Base-by-base conservation (phyloP, 2,888 invertebrate species). In the Drosophila testacea region DNA sequence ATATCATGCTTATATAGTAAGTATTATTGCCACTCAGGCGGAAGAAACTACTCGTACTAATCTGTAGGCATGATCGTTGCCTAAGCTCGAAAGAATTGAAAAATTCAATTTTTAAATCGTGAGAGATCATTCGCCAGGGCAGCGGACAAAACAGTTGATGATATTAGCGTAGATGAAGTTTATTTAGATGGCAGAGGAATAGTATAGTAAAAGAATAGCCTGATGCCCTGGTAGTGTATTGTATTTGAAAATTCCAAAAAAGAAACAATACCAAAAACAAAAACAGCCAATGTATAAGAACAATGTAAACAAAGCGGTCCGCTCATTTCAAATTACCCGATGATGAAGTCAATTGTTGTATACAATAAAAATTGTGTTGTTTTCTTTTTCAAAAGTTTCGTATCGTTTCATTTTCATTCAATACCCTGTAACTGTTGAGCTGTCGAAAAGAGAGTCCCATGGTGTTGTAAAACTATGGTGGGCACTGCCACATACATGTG, bases 271-370 rank as follows among this genome's bases (percentile, higher is more conserved):
- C 65, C 56, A 64, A 75, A 63, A 69, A 65, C 56, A 64, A 75
- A 63, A 69, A 65, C 56, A 65, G 28, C 70, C 51, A 77, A 71
- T 73, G 73, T 75, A 74, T 77, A 80, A 80, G 78, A 84, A 85
- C 72, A 90, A 87, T 90, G 90, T 90, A 90, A 90, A 90, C 90
- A 90, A 90, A 87, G 69, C 69, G 76, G 46, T 75, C 75, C 77
- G 81, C 80, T 83, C 80, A 83, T 90, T 89, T 83, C 80, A 90
- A 89, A 85, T 89, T 90, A 83, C 82, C 80, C 86, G 81, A 85
- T 86, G 84, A 85, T 89, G 87, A 89, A 90, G 82, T 90, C 86
- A 83, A 86, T 87, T 90, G 87, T 88, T 77, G 88, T 86, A 79
- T 88, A 84, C 81, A 79, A 86, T 79, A 83, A 70, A 76, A 78